These are phyloP conservation scores for Zaprionus bogoriensis DNA, from an alignment of 2,888 invertebrate genomes.

Conservation along the genomic window DNA sequence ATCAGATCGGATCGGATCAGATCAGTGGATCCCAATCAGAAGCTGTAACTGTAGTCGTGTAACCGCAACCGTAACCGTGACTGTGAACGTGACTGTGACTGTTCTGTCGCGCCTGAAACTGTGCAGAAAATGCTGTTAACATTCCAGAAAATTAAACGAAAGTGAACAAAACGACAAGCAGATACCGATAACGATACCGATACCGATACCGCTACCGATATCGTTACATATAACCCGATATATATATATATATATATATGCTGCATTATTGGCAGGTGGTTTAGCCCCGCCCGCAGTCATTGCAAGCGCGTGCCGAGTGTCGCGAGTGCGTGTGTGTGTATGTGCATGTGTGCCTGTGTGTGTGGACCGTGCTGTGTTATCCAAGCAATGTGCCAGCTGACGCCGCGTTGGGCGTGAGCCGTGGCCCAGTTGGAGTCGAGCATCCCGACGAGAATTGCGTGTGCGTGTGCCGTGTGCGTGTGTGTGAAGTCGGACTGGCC, in stretches of 20 bases:
- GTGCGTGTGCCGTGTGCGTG: conserved; percentile 3
- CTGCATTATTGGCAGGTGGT: conserved; percentile 10
- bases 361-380: conserved; percentile 15
- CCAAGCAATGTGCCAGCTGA: conserved; percentile 49
- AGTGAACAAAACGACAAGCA: conserved; percentile 23
- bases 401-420: conserved; percentile 37
- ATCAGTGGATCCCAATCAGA: too few species aligned
- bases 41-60: too few species aligned
- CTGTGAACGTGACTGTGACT: background rate
- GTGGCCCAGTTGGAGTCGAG: background rate
- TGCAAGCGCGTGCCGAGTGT: conserved; percentile 38
- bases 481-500: conserved; percentile 18
- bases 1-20: conserved; percentile 14
- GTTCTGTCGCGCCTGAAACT: conserved; percentile 16
- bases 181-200: too few species aligned
- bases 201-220: too few species aligned
- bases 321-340: conserved; percentile 3
- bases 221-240: background rate
- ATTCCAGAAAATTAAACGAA: conserved; percentile 37
- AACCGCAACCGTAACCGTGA: background rate
- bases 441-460: background rate
- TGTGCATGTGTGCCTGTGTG: conserved; percentile 5
- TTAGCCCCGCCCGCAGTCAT: conserved; percentile 2
- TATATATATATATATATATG: background rate
- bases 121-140: conserved; percentile 57